These are phyloP conservation scores for Mactromeris polynyma DNA, from an alignment of 2,888 invertebrate genomes.

Conservation along the genomic window DNA sequence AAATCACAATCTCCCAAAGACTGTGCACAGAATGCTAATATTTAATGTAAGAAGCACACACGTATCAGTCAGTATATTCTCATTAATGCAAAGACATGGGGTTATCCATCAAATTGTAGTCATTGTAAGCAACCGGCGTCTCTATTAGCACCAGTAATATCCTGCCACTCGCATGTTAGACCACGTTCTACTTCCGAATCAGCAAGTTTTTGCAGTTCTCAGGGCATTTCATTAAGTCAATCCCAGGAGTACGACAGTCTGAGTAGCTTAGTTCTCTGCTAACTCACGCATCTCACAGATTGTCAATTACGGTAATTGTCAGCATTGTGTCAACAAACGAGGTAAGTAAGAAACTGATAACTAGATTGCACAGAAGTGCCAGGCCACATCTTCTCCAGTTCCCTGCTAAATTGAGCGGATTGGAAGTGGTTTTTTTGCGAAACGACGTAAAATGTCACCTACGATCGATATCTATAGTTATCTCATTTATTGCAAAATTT, in stretches of 20 bases:
- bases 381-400: not conserved
- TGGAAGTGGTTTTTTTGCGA: not conserved
- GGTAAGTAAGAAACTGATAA: conserved; percentile 28
- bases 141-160: not conserved
- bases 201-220: not conserved
- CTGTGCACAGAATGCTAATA: conserved; percentile 2
- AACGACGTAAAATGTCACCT: no score
- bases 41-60: not conserved
- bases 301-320: conserved; percentile 28
- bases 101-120: conserved; percentile 6
- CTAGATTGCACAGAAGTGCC: not conserved
- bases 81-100: conserved; percentile 6
- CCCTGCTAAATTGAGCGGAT: not conserved
- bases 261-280: not conserved
- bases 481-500: no score
- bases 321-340: conserved; percentile 40
- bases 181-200: not conserved
- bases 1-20: not conserved
- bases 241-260: conserved; percentile 27
- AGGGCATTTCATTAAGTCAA: conserved; percentile 17
- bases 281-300: conserved; percentile 6
- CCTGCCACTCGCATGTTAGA: conserved; percentile 10
- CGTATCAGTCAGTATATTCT: not conserved
- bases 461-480: no score
- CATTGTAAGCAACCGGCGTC: conserved; percentile 1